Conservation (phyloP, 2,113 vertebrate species). For the Onychostoma macrolepis region DNA sequence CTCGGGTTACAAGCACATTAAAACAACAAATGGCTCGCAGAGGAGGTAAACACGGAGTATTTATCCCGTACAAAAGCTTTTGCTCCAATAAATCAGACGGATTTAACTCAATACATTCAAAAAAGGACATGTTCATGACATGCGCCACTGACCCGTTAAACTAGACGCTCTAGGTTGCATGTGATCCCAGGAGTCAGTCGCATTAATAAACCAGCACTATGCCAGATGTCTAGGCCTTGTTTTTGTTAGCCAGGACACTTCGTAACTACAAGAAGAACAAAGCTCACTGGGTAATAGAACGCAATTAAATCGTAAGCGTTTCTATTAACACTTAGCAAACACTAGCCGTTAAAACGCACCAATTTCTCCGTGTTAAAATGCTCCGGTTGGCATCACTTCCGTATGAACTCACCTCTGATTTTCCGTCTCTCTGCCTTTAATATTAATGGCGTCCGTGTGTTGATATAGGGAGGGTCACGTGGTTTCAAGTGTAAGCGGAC, state of each 20-base stretch:
- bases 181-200: conserved; percentile 2
- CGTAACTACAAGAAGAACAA: not conserved
- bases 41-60: not conserved
- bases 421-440: conserved; percentile 51
- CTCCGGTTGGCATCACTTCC: not conserved
- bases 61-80: not conserved
- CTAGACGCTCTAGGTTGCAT: not conserved
- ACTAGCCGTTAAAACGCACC: not conserved
- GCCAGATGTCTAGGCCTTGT: conserved; percentile 46
- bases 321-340: not conserved
- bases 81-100: not conserved
- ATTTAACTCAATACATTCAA: not conserved
- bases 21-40: not conserved
- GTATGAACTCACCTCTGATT: conserved; percentile 66
- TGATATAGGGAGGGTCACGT: conserved; percentile 67
- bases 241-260: conserved; percentile 20
- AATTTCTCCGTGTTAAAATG: not conserved
- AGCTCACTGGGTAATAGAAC: not conserved
- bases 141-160: conserved; percentile 13
- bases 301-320: not conserved
- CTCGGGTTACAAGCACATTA: conserved; percentile 6
- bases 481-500: conserved; percentile 46
- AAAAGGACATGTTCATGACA: not conserved
- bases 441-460: conserved; percentile 67
- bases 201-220: conserved; percentile 26